Percentiles rank a stretch among this genome's conserved stretches.
Evolutionary conservation across 2,113 vertebrate species (phyloP).

Genomic region (Podarcis muralis): DNA sequence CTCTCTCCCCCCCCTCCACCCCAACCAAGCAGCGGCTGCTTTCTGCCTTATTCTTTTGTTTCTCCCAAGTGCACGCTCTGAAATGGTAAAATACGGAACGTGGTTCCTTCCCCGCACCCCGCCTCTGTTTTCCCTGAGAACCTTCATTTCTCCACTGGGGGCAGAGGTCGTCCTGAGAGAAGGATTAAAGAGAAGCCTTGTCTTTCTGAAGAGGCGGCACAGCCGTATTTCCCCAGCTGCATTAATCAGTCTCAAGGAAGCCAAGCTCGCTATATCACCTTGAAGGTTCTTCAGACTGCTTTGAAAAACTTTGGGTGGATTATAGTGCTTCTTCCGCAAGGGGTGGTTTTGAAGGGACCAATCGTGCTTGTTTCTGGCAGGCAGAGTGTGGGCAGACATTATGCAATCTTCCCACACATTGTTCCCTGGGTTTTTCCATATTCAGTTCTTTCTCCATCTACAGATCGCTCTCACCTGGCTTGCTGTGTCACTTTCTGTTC

Average conservation of each 20-base stretch:
- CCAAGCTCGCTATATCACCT: slow-evolving; percentile 50
- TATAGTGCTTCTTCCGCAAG: slow-evolving; percentile 44
- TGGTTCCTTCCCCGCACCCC: background rate
- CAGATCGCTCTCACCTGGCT: background rate
- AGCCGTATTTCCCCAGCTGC: slow-evolving; percentile 43
- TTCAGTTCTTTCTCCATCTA: background rate
- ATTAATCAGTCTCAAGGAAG: slow-evolving; percentile 48
- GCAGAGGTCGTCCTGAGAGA: background rate
- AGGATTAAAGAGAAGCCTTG: slow-evolving; percentile 24
- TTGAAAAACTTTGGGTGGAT: slow-evolving; percentile 47
- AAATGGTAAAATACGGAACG: fast-evolving
- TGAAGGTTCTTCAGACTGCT: slow-evolving; percentile 48
- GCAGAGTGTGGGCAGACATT: slow-evolving; percentile 67
- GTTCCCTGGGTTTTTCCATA: background rate
- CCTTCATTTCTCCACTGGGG: background rate
- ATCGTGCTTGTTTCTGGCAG: slow-evolving; percentile 63
- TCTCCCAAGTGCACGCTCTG: fast-evolving
- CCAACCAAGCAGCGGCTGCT: fast-evolving
- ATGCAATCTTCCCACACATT: slow-evolving; percentile 66
- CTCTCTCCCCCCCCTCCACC: no score
- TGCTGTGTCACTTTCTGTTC: background rate
- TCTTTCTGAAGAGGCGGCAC: background rate
- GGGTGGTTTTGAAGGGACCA: slow-evolving; percentile 43
- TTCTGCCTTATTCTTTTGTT: background rate
- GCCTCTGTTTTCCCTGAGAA: background rate